Evolutionary conservation across 2,888 invertebrate genomes (phyloP).

Genomic region (Cacoxenus indagator): DNA sequence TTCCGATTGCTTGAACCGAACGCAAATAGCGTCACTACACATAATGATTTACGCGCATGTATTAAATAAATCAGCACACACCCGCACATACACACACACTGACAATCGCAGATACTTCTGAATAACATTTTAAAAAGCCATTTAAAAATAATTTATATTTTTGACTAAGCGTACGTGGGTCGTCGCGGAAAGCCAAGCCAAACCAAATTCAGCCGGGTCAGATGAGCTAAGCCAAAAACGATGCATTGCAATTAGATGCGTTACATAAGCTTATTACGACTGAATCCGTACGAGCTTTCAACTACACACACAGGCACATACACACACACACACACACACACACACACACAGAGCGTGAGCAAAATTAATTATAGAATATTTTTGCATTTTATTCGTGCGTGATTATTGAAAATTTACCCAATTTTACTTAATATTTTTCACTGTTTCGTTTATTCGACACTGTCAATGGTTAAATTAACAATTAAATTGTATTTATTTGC

Average conservation of each 20-base stretch:
- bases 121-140: neutral
- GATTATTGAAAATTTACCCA: too few relatives aligned
- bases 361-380: too few relatives aligned
- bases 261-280: conserved; percentile 14
- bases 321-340: neutral
- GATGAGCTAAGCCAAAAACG: neutral
- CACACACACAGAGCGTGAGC: neutral
- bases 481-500: neutral
- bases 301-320: neutral
- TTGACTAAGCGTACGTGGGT: too few relatives aligned
- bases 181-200: neutral
- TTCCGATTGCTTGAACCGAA: conserved; percentile 5
- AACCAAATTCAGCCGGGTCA: neutral
- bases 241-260: neutral
- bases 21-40: neutral
- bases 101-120: neutral
- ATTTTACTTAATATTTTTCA: too few relatives aligned
- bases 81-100: neutral
- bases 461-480: neutral
- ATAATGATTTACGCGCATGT: neutral
- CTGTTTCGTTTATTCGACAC: too few relatives aligned
- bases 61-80: neutral
- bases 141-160: conserved; percentile 13
- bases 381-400: too few relatives aligned
- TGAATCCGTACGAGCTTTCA: neutral